Evolutionary conservation across 2,797 vertebrate genomes (phyloP).

Genomic region (Leptodactylus fallax): DNA sequence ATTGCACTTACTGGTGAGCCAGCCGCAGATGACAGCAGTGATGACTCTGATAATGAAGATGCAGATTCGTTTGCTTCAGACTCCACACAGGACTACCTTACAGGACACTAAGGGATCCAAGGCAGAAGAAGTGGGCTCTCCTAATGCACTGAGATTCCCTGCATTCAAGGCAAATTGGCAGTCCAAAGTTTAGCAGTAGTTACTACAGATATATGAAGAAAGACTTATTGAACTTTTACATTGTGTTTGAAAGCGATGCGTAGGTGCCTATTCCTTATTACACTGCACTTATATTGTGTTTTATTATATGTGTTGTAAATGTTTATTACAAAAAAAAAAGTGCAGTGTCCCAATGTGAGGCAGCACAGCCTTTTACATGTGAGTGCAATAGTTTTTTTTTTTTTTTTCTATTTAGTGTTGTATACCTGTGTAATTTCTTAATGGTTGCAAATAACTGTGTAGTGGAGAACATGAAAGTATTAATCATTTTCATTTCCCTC

Average conservation of each 20-base stretch:
- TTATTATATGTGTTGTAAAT: slow-evolving; percentile 84
- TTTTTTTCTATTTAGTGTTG: slow-evolving; percentile 75
- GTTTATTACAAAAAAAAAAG: slow-evolving; percentile 76
- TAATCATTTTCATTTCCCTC: slow-evolving; percentile 83
- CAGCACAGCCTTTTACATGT: slow-evolving; percentile 84
- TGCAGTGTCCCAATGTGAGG: slow-evolving; percentile 74
- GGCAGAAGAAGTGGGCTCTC: slow-evolving; percentile 18
- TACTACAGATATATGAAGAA: slow-evolving; percentile 64
- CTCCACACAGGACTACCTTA: slow-evolving; percentile 97
- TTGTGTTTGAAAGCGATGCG: slow-evolving; percentile 68
- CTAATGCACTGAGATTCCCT: slow-evolving; percentile 60
- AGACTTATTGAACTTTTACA: slow-evolving; percentile 64
- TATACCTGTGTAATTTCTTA: slow-evolving; percentile 79
- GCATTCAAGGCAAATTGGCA: slow-evolving; percentile 54
- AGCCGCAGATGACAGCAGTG: slow-evolving; percentile 93
- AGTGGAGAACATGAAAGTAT: slow-evolving; percentile 76
- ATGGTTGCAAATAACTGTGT: slow-evolving; percentile 85
- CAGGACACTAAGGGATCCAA: slow-evolving; percentile 84
- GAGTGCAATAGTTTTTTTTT: slow-evolving; percentile 78
- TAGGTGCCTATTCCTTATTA: slow-evolving; percentile 66
- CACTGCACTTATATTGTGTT: slow-evolving; percentile 81
- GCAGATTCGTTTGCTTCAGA: slow-evolving; percentile 97
- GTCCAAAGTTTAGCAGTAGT: slow-evolving; percentile 26
- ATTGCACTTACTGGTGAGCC: slow-evolving; percentile 95
- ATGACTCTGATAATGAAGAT: slow-evolving; percentile 96